Conservation (phyloP, 2,888 invertebrate genomes). For the Urechis unicinctus region DNA sequence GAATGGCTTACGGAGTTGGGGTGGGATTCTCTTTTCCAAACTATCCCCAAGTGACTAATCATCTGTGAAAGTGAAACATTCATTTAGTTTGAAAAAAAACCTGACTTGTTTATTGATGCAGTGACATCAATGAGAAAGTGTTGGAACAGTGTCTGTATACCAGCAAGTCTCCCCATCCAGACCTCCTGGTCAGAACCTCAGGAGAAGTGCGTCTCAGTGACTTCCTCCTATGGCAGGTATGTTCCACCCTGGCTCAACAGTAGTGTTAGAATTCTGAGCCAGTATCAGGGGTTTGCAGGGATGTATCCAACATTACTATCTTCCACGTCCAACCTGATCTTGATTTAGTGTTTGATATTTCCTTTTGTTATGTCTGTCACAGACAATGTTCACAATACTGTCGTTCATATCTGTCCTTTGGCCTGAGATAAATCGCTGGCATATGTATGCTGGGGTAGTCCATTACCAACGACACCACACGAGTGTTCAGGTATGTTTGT, state of each 20-base stretch:
- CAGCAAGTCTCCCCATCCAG: slow-evolving; percentile 69
- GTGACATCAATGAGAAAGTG: slow-evolving; percentile 71
- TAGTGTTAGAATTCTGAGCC: too few species aligned
- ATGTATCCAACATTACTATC: too few species aligned
- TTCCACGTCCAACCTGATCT: too few species aligned
- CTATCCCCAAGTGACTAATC: too few species aligned
- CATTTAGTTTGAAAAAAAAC: too few species aligned
- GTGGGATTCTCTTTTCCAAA: too few species aligned
- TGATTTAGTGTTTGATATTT: not conserved
- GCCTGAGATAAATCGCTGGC: slow-evolving; percentile 94
- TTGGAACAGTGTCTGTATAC: slow-evolving; percentile 74
- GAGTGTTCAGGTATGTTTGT: slow-evolving; percentile 13
- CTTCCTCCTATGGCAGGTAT: slow-evolving; percentile 92
- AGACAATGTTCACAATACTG: slow-evolving; percentile 59
- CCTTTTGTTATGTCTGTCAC: too few species aligned
- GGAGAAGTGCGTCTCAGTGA: slow-evolving; percentile 91
- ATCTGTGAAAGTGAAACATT: too few species aligned
- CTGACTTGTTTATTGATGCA: too few species aligned
- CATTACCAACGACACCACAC: slow-evolving; percentile 64
- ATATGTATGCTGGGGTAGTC: slow-evolving; percentile 77
- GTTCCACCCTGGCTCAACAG: slow-evolving; percentile 11
- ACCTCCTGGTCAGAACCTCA: slow-evolving; percentile 88
- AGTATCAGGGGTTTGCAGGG: too few species aligned
- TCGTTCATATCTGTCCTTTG: slow-evolving; percentile 86
- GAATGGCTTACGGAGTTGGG: too few species aligned